Evolutionary conservation across 1,140 invertebrate genomes (phyloP), one percentile per base, ranked within the genome.

Genomic region (Drosophila leontia): DNA sequence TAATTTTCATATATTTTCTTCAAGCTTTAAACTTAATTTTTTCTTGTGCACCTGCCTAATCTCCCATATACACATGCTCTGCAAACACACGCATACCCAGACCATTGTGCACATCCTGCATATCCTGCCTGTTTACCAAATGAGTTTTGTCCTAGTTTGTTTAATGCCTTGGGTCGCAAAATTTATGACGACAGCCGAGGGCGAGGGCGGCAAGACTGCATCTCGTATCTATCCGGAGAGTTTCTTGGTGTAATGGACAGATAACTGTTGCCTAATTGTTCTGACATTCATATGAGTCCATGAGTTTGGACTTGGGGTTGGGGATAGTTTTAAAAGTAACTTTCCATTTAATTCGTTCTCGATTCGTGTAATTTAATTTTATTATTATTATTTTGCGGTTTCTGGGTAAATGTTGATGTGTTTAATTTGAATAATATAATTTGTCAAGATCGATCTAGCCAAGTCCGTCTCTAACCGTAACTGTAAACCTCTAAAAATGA

Each of bases 251-350:
- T 86, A 86, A 86, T 86, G 84, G 85, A 86, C 82, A 86, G 82
- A 86, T 86, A 87, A 86, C 79, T 87, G 83, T 65, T 82, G 76
- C 80, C 82, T 86, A 86, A 86, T 86, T 86, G 83, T 86, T 83
- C 65, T 58, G 75, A 67, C 80, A 78, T 77, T 78, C 51, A 77
- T 69, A 41, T 44, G 74, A 48, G 53, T 26, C 42, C n/a, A 23
- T 61, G 19, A n/a, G n/a, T 29, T 26, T 26, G 3, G 26, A 26
- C 26, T 45, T 13, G 44, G 26, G 26, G 17, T 29, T 19, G 8
- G 32, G 13, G 32, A 15, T n/a, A 42, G 45, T 39, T 34, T 39
- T 37, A 23, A 59, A 71, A 72, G 51, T 71, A 50, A 39, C 37
- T 35, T 50, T 17, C 11, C 32, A 42, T 71, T 59, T 59, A 71